Evolutionary conservation across 2,888 invertebrate species (phyloP).

Genomic region (Acleris cristana): DNA sequence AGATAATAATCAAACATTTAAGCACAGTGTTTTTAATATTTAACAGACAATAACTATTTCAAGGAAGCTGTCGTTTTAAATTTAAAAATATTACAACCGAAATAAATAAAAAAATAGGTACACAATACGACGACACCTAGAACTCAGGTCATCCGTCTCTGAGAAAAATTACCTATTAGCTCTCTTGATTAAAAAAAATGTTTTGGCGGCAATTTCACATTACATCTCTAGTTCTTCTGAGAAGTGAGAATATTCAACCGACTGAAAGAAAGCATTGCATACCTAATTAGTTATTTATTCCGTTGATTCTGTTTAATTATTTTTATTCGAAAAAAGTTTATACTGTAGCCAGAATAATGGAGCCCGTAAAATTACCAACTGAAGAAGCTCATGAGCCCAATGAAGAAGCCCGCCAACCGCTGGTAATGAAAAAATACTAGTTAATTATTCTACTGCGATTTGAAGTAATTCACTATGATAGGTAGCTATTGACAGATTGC

Average conservation of each 20-base stretch:
- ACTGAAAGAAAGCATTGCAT: too few relatives aligned
- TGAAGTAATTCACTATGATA: neutral
- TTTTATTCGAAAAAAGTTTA: neutral
- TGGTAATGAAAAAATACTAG: slow-evolving; percentile 43
- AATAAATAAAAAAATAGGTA: too few relatives aligned
- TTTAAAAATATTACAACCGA: too few relatives aligned
- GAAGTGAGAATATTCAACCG: too few relatives aligned
- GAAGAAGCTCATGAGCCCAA: slow-evolving; percentile 64
- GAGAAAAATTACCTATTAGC: neutral
- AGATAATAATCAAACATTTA: too few relatives aligned
- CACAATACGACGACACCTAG: neutral
- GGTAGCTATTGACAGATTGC: neutral
- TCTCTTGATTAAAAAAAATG: neutral
- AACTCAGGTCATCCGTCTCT: neutral
- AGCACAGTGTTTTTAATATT: too few relatives aligned
- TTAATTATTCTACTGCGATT: neutral
- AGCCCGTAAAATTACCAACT: slow-evolving; percentile 59
- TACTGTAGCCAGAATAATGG: slow-evolving; percentile 45
- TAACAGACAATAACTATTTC: too few relatives aligned
- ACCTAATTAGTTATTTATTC: neutral
- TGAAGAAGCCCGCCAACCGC: slow-evolving; percentile 65
- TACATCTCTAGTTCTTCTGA: too few relatives aligned
- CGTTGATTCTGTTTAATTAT: neutral
- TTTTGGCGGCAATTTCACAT: slow-evolving; percentile 4
- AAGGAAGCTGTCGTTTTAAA: too few relatives aligned